Evolutionary conservation across 2,797 vertebrate genomes (phyloP).

Genomic region (Microctenopoma stevenorrisi): DNA sequence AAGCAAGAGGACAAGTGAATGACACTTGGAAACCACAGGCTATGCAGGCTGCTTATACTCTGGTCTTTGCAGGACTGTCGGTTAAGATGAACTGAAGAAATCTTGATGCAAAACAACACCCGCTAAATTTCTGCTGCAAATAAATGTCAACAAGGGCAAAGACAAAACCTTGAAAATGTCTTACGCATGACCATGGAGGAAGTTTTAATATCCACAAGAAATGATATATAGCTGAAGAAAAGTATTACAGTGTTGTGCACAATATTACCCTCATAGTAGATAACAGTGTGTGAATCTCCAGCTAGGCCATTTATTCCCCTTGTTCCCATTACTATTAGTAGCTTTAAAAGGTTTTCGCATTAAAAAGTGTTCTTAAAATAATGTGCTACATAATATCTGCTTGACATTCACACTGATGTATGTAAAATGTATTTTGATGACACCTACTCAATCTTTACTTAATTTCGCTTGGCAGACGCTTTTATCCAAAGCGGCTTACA

Average conservation of each 20-base stretch:
- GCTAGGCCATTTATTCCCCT: not conserved
- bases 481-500: no score
- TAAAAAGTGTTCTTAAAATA: not conserved
- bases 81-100: constrained; percentile 51
- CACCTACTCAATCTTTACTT: no score
- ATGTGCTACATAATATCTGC: no score
- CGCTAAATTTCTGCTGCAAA: constrained; percentile 4
- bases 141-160: not conserved
- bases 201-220: not conserved
- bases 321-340: not conserved
- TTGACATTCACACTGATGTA: no score
- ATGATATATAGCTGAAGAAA: not conserved
- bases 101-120: constrained; percentile 47
- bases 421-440: no score
- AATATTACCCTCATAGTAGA: not conserved
- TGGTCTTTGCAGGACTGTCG: constrained; percentile 52
- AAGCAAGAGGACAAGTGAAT: constrained; percentile 67
- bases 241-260: not conserved
- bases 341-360: not conserved
- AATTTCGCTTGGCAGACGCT: no score
- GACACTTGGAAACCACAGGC: constrained; percentile 71
- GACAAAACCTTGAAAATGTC: not conserved
- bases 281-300: not conserved
- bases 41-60: constrained; percentile 42
- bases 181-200: constrained; percentile 1